These are phyloP conservation scores for Dipodomys stephensi DNA, from an alignment of 2,113 vertebrate species.

Conservation along the genomic window DNA sequence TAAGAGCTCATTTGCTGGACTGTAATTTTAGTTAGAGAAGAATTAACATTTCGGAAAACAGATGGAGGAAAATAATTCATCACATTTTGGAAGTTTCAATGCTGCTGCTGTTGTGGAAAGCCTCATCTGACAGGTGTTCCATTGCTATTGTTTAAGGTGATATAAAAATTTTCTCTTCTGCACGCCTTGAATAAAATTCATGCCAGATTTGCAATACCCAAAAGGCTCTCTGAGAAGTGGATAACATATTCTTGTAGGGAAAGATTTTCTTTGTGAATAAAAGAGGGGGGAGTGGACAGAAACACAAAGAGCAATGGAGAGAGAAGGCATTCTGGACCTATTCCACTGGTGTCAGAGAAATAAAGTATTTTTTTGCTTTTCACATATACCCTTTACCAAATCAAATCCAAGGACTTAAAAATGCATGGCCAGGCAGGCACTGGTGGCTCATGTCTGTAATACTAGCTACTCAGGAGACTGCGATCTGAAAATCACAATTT, in stretches of 20 bases:
- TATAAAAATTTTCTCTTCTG: constrained; percentile 62
- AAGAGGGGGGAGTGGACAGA: too few species aligned
- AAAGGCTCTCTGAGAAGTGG: background rate
- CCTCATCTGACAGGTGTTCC: constrained; percentile 73
- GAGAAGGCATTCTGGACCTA: background rate
- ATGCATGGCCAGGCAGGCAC: too few species aligned
- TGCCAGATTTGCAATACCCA: constrained; percentile 12
- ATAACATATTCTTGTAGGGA: background rate
- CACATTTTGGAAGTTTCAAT: constrained; percentile 70
- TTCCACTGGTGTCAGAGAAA: constrained; percentile 20
- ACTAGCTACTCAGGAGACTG: too few species aligned
- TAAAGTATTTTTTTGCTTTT: constrained; percentile 33
- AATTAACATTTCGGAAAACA: constrained; percentile 82
- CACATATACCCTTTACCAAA: background rate
- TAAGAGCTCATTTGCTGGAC: constrained; percentile 77
- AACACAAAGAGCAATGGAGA: too few species aligned
- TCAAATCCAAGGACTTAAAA: constrained; percentile 51
- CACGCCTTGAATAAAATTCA: constrained; percentile 27
- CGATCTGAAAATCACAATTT: too few species aligned
- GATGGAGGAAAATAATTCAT: constrained; percentile 72
- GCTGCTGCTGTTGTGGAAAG: constrained; percentile 52
- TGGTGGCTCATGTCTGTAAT: too few species aligned
- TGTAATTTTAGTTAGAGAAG: constrained; percentile 72
- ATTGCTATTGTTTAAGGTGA: constrained; percentile 53
- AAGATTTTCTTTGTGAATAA: background rate